Evolutionary conservation across 2,888 invertebrate genomes (phyloP), one percentile per base, ranked within the genome.

Genomic region (Cyaniris semiargus): DNA sequence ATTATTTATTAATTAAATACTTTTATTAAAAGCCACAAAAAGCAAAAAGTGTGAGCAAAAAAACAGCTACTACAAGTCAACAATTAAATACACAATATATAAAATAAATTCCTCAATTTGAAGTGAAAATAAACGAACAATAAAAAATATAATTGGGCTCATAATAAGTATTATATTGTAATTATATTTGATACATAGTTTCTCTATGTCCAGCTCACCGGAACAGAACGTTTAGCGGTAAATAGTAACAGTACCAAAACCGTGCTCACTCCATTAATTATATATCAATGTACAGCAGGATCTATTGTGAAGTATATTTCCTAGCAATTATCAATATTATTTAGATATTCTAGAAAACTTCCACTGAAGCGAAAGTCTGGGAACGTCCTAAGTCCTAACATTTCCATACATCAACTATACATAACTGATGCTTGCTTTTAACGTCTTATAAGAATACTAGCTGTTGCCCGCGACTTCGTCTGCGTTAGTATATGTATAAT

Each of bases 171-270:
- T 70, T 38, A 71, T 71, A 71, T 71, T 38, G 38, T 71, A 71
- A 71, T 38, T 71, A 71, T 34, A 70, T 38, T 71, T 71, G 38
- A 38, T 38, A 71, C 34, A 21, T 38, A 71, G 71, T 71, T 71
- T 71, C 71, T n/a, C 71, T 38, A 21, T 71, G 38, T 21, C 38
- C 71, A 34, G 15, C 38, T 71, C 4, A 71, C 38, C 71, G 71
- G 71, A 71, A 71, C 71, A 10, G n/a, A 21, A 34, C 71, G n/a
- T 21, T 71, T 71, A 71, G 38, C 71, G 71, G 71, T 71, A 38
- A 34, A 71, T 71, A 5, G 27, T 66, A 66, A 66, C 27, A 27
- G 27, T 27, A 66, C 27, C 66, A 31, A 66, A 66, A 66, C 66
- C 27, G 66, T 66, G 66, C 5, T 66, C 66, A 66, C 27, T 66